A percentile compares a stretch with the other conserved stretches of the same genome.
phyloP scores from a whole-genome alignment of 2,888 invertebrate species.

The Xylocampa areola region DNA sequence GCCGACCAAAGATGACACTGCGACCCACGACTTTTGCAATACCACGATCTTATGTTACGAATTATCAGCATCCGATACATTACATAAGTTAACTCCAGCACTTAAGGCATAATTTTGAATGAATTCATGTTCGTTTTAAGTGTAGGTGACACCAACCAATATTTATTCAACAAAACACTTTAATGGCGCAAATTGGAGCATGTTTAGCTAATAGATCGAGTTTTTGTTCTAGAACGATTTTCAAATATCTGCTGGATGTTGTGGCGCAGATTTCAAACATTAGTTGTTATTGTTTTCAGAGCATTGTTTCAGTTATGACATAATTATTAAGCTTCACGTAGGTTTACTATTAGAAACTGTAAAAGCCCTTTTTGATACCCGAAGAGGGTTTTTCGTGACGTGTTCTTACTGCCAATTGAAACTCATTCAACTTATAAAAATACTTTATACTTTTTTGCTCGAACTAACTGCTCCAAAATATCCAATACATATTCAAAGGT shows the following conservation, averaged over 20 bases:
- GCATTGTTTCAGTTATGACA: no score
- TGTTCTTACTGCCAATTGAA: no score
- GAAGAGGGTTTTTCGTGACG: no score
- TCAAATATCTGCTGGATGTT: slow-evolving; percentile 7
- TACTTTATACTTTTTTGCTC: no score
- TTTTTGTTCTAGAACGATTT: slow-evolving; percentile 36
- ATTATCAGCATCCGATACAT: slow-evolving; percentile 50
- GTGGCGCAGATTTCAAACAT: neutral
- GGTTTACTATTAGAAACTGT: no score
- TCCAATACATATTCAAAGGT: no score
- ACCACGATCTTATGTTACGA: slow-evolving; percentile 60
- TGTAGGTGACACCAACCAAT: slow-evolving; percentile 58
- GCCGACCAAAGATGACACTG: slow-evolving; percentile 81
- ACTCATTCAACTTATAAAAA: no score
- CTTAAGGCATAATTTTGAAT: slow-evolving; percentile 59
- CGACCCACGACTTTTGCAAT: slow-evolving; percentile 79
- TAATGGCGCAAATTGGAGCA: slow-evolving; percentile 62
- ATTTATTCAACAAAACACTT: slow-evolving; percentile 50
- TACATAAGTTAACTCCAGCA: slow-evolving; percentile 43
- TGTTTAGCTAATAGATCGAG: slow-evolving; percentile 27
- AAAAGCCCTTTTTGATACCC: no score
- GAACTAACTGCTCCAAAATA: no score
- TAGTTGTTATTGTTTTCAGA: no score
- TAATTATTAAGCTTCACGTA: no score
- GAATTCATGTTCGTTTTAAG: slow-evolving; percentile 27